These are phyloP conservation scores for Gryllus longicercus DNA, from an alignment of 2,888 invertebrate species.

Conservation along the genomic window DNA sequence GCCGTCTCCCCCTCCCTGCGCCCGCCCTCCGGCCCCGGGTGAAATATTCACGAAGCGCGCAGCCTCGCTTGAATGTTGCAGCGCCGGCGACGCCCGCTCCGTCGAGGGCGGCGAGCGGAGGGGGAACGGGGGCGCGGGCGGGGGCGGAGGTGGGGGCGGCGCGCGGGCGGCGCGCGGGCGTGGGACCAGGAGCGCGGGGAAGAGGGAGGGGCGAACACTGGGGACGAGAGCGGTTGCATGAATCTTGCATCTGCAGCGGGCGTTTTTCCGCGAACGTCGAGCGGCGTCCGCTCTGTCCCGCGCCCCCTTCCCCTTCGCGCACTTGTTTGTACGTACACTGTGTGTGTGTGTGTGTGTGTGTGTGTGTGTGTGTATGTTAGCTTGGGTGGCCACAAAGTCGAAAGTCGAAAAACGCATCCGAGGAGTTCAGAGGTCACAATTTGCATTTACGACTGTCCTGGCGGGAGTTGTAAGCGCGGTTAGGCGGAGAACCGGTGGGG, in stretches of 20 bases:
- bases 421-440: too few species aligned
- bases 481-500: too few species aligned
- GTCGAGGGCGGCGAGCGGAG: background rate
- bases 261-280: constrained; percentile 8
- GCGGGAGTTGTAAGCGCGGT: too few species aligned
- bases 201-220: background rate
- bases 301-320: background rate
- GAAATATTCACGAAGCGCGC: background rate
- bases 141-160: background rate
- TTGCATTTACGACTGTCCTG: too few species aligned
- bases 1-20: background rate
- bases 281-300: background rate
- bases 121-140: background rate
- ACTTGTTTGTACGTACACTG: too few species aligned
- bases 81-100: background rate
- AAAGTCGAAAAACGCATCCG: too few species aligned
- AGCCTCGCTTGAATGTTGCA: constrained; percentile 5
- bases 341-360: too few species aligned
- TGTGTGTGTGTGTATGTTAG: too few species aligned
- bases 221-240: background rate
- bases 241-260: constrained; percentile 5
- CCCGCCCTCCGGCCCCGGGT: background rate
- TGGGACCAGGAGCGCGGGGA: background rate
- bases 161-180: too few species aligned
- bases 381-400: too few species aligned